Conservation (phyloP, 2,113 vertebrate genomes). For the Cacatua alba region DNA sequence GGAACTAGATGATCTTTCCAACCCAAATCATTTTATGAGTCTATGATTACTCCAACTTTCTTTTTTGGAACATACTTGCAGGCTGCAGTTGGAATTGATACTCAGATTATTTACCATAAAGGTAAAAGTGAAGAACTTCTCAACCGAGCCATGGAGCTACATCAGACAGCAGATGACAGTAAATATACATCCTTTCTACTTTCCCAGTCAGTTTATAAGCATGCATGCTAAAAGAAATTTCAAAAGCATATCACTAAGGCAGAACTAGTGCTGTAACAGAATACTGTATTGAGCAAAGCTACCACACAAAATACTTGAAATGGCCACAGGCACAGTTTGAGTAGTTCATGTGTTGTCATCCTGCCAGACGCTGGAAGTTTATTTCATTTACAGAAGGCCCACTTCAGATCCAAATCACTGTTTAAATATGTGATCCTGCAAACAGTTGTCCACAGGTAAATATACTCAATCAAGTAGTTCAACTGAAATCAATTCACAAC, state of each 20-base stretch:
- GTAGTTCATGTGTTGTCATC: neutral
- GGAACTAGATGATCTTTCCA: neutral
- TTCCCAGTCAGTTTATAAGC: neutral
- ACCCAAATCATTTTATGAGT: neutral
- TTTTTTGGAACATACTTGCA: conserved; percentile 62
- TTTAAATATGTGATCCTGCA: neutral
- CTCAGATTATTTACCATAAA: conserved; percentile 82
- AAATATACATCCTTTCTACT: conserved; percentile 54
- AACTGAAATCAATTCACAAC: neutral
- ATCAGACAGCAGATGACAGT: conserved; percentile 75
- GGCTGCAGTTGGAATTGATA: conserved; percentile 84
- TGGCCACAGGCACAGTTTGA: neutral
- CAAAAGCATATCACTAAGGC: conserved; percentile 1
- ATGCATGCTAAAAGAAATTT: neutral
- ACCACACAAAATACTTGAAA: neutral
- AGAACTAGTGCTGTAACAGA: conserved; percentile 7
- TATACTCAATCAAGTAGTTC: neutral
- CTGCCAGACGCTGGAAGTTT: neutral
- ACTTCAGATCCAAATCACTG: neutral
- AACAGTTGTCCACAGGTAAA: neutral
- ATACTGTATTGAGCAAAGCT: neutral
- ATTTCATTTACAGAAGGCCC: neutral
- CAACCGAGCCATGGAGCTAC: conserved; percentile 78
- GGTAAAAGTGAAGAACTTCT: conserved; percentile 83
- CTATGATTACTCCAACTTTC: neutral